Evolutionary conservation across 2,797 vertebrate species (phyloP).

Genomic region (Petrocephalus schoutedeni): DNA sequence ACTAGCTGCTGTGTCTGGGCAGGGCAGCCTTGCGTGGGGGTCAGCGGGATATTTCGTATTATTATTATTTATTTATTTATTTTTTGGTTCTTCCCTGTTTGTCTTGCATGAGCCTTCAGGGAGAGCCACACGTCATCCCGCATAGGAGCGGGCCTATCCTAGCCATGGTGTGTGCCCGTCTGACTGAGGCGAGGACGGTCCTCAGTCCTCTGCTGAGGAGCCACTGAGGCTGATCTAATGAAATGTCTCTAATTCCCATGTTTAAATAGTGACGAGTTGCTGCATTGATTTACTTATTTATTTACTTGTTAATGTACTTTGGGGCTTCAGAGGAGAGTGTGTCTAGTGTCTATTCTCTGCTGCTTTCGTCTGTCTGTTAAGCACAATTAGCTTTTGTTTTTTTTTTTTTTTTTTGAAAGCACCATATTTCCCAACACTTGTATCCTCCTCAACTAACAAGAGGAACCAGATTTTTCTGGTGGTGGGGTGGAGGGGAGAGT

Average conservation of each 20-base stretch:
- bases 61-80: neutral
- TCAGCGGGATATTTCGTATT: neutral
- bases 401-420: neutral
- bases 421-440: neutral
- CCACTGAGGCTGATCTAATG: neutral
- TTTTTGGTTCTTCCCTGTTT: neutral
- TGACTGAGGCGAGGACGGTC: neutral
- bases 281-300: too few relatives aligned
- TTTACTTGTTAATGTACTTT: neutral
- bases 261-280: neutral
- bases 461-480: slow-evolving; percentile 15
- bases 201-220: neutral
- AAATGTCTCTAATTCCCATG: neutral
- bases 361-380: neutral
- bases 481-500: neutral
- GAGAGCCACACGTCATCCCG: neutral
- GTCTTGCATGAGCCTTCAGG: neutral
- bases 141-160: neutral
- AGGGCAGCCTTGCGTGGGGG: neutral
- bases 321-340: neutral
- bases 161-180: neutral
- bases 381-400: neutral
- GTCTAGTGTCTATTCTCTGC: neutral
- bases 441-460: slow-evolving; percentile 4
- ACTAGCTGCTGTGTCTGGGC: neutral